phyloP scores from a whole-genome alignment of 2,888 invertebrate genomes.

The Phragmatobia fuliginosa region DNA sequence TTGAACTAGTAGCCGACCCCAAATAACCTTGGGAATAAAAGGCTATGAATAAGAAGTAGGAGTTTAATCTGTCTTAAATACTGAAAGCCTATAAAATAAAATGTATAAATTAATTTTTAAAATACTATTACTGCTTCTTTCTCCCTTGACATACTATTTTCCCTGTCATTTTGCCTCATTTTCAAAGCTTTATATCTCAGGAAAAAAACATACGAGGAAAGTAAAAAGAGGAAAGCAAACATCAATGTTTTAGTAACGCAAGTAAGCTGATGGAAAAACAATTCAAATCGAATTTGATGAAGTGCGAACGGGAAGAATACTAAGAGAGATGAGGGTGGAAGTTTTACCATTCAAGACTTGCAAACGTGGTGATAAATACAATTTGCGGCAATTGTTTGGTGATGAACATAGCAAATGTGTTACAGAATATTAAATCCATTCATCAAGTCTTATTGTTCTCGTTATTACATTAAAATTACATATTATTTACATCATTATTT shows the following conservation, averaged over 20 bases:
- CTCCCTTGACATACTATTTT: not conserved
- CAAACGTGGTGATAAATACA: constrained; percentile 38
- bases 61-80: too few species aligned
- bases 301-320: constrained; percentile 32
- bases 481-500: too few species aligned
- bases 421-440: constrained; percentile 11
- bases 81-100: too few species aligned
- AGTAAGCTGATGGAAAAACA: constrained; percentile 30
- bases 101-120: too few species aligned
- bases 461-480: too few species aligned
- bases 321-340: constrained; percentile 30
- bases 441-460: not conserved
- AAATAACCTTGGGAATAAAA: too few species aligned
- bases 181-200: not conserved
- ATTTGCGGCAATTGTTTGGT: constrained; percentile 27
- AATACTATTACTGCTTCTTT: not conserved
- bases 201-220: not conserved
- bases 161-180: not conserved
- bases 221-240: constrained; percentile 7
- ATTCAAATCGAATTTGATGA: constrained; percentile 47
- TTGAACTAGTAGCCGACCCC: too few species aligned
- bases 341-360: constrained; percentile 36
- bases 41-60: too few species aligned
- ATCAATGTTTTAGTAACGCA: constrained; percentile 14
- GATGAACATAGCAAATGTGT: constrained; percentile 12